Evolutionary conservation across 1,140 invertebrate species (phyloP), one percentile per base, ranked within the genome.

Genomic region (Zeugodacus cucurbitae): DNA sequence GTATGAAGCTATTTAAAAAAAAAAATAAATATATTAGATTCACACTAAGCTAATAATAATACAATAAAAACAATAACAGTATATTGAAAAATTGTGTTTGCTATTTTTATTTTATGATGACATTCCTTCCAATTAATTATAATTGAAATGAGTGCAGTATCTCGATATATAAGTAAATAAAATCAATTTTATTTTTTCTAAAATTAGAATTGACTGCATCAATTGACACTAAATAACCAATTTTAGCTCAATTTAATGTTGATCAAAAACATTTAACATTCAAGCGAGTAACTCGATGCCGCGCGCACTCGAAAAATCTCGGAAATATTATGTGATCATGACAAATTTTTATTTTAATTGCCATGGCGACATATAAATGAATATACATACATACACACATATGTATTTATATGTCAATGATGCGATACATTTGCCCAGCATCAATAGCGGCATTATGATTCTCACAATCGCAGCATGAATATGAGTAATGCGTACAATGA

Each of bases 281-380:
- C 32, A 48, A 82, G 41, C 74, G 22, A 26, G 44, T 11, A 48
- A 54, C 41, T 82, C 37, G 37, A 82, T 48, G 11, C 29, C 2
- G 34, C 37, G 48, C 41, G 7, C 7, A 48, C 22, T 22, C 26
- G 34, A 54, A 48, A 70, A 70, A 44, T 82, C 74, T 82, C 44
- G 44, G 74, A 82, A 82, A 82, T 82, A 82, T 82, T n/a, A 78
- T 48, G 74, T 78, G 74, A 48, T 78, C 41, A 82, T 54, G 11
- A 10, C 74, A 17, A 41, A 82, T 82, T 48, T 82, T 82, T 70
- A 70, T 70, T 62, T 54, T 48, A 48, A 48, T 48, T 74, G 32
- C 34, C 17, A 74, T 74, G 34, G 67, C 67, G 67, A 22, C 67
- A 74, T 64, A 7, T 11, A 10, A n/a, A 67, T 34, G 14, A 3